A percentile compares a stretch with the other conserved stretches of the same genome.
These are phyloP conservation scores for Eucera pruinosa DNA, from an alignment of 2,888 invertebrate species.

Conservation along the genomic window DNA sequence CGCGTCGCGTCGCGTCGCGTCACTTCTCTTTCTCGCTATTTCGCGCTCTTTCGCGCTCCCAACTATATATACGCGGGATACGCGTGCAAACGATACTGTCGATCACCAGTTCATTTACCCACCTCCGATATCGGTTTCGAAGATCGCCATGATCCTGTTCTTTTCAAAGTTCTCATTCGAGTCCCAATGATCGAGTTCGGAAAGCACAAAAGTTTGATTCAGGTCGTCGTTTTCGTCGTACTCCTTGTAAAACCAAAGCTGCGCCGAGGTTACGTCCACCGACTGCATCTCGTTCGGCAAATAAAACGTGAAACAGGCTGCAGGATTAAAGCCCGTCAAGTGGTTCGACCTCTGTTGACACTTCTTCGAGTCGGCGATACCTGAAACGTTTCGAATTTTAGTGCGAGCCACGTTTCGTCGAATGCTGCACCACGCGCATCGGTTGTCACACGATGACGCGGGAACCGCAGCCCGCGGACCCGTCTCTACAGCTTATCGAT, in stretches of 20 bases:
- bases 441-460: too few species aligned
- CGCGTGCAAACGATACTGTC: too few species aligned
- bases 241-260: conserved; percentile 93
- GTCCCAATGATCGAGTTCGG: conserved; percentile 92
- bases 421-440: too few species aligned
- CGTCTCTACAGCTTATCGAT: too few species aligned
- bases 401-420: too few species aligned
- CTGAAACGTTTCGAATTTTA: conserved; percentile 83
- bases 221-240: conserved; percentile 87
- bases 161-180: conserved; percentile 88
- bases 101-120: too few species aligned
- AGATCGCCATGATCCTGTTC: conserved; percentile 92
- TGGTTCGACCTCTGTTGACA: conserved; percentile 81
- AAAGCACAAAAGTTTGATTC: conserved; percentile 91
- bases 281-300: conserved; percentile 91
- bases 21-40: too few species aligned
- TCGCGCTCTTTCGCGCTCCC: too few species aligned
- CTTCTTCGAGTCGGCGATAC: conserved; percentile 85
- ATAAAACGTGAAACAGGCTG: conserved; percentile 91
- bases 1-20: too few species aligned
- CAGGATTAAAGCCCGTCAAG: conserved; percentile 85
- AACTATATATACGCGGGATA: too few species aligned
- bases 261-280: conserved; percentile 91
- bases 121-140: conserved; percentile 90
- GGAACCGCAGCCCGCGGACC: too few species aligned